Percentiles rank a stretch among this genome's conserved stretches.
Evolutionary conservation across 2,888 invertebrate species (phyloP).

Genomic region (Lasioglossum vierecki): DNA sequence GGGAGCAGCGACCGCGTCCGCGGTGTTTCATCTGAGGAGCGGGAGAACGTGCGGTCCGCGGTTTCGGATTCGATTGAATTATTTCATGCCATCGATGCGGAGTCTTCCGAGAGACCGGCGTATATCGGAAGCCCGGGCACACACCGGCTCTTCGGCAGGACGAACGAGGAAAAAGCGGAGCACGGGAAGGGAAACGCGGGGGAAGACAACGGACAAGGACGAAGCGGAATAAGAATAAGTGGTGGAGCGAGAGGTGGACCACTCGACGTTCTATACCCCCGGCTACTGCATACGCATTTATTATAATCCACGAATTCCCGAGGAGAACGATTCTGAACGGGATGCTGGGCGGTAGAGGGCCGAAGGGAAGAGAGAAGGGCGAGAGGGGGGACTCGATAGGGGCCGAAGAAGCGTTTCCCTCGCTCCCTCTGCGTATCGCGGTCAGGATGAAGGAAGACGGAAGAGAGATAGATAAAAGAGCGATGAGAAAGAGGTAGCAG

Average conservation of each 20-base stretch:
- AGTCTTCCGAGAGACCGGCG: conserved; percentile 47
- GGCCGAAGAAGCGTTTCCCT: conserved; percentile 47
- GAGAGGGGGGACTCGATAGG: background rate
- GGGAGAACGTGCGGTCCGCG: conserved; percentile 29
- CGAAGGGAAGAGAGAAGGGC: background rate
- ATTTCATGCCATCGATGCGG: conserved; percentile 69
- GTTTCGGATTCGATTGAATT: conserved; percentile 69
- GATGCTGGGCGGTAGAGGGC: conserved; percentile 25
- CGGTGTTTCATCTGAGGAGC: conserved; percentile 49
- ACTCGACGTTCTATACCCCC: conserved; percentile 68
- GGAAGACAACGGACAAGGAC: conserved; percentile 49
- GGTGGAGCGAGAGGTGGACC: conserved; percentile 44
- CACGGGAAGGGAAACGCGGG: conserved; percentile 38
- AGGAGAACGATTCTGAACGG: conserved; percentile 70
- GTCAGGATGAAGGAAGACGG: conserved; percentile 43
- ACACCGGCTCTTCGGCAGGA: conserved; percentile 34
- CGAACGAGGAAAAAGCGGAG: conserved; percentile 30
- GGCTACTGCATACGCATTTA: conserved; percentile 80
- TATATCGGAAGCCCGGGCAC: conserved; percentile 62
- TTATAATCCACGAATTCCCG: conserved; percentile 78
- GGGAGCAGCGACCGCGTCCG: conserved; percentile 25
- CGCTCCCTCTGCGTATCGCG: conserved; percentile 26
- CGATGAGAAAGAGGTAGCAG: conserved; percentile 44
- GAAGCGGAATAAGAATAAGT: conserved; percentile 49
- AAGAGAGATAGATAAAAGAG: conserved; percentile 55